These are phyloP conservation scores for Phocoena sinus DNA, from an alignment of 2,113 vertebrate genomes.

Conservation along the genomic window DNA sequence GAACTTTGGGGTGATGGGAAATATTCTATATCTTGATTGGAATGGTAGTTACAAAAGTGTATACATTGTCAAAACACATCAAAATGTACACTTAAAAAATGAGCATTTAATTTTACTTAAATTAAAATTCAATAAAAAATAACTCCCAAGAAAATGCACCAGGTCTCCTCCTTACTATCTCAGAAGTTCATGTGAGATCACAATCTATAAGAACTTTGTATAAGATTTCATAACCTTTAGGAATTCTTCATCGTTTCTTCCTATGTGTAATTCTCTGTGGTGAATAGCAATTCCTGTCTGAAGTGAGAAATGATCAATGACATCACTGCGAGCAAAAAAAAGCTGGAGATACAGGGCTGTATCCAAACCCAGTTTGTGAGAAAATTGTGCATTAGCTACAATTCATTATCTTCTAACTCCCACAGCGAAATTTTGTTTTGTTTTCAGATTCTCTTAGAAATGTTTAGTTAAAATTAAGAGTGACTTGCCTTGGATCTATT, in stretches of 20 bases:
- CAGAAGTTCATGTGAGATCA: neutral
- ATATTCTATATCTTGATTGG: too few species aligned
- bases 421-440: neutral
- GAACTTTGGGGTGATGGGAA: neutral
- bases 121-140: neutral
- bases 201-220: neutral
- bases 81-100: too few species aligned
- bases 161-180: neutral
- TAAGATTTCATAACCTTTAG: neutral
- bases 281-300: neutral
- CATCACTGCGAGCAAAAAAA: neutral
- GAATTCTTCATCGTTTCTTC: neutral
- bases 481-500: neutral
- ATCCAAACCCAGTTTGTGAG: neutral
- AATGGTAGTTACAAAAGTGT: too few species aligned
- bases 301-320: neutral
- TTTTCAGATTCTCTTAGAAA: neutral
- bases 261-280: neutral
- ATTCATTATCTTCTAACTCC: neutral
- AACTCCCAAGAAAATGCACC: neutral
- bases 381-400: neutral
- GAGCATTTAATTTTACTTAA: neutral
- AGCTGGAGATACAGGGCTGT: neutral
- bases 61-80: too few species aligned
- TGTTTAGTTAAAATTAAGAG: conserved; percentile 29